Base-by-base conservation (phyloP, 1,140 invertebrate genomes). In the Himalopsyche phryganea region DNA sequence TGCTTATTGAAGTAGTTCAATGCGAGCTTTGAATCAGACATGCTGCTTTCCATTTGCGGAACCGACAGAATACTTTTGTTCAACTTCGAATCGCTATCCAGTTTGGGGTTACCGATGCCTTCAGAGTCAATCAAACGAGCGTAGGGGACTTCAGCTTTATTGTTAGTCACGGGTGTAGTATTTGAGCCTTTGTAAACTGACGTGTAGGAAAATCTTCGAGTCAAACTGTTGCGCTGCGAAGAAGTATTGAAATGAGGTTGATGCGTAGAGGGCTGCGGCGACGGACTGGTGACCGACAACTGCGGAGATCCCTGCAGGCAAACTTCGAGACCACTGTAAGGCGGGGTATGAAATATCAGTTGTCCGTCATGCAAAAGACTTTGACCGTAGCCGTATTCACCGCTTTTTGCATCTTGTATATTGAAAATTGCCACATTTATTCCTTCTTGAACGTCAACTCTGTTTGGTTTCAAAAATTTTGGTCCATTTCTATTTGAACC, bases 301-400 rank as follows among this genome's bases (percentile, higher is more conserved):
- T 75, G 75, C 33, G 71, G 68, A 55, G 78, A 76, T 38, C 90
- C 89, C 71, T 91, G 86, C 1, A 92, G 72, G 23, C 85, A 84
- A n/a, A 91, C 85, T 65, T 90, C 85, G 60, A 87, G 82, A 15
- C 86, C 81, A 63, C 88, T 90, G 65, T 93, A 93, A 0, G 91
- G 91, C 0, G 90, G 89, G 0, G 91, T 92, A 59, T 94, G 89
- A 71, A 96, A 95, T 19, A 98, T 87, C n/a, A 96, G 75, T 68
- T 92, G 88, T 35, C 86, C 85, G 45, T 88, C 85, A 68, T 95
- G 90, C 7, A 98, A 77, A 64, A 98, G 87, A 69, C 94, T 97
- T 70, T 98, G 94, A 1, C 94, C 95, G 72, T 93, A 98, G 0
- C 92, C 92, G 68, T 78, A 82, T 66, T 83, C 81, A 33, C 80